Evolutionary conservation across 2,888 invertebrate genomes (phyloP), one percentile per base, ranked within the genome.

Genomic region (Chromoteleia sp.): DNA sequence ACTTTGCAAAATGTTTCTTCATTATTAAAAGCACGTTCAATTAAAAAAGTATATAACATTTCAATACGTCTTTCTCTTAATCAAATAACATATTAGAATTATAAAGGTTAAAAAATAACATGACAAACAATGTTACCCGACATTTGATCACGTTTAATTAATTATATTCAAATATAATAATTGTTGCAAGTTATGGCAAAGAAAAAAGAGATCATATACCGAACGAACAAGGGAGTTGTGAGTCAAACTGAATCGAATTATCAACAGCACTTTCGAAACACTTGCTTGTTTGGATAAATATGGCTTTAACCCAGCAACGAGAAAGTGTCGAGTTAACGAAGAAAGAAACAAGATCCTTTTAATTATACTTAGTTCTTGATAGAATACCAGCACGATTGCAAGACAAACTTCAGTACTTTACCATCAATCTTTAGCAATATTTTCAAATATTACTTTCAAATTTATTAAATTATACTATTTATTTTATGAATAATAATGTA

Each of bases 261-360:
- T 76, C 54, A 50, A 65, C 65, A 59, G 39, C 59, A 68, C 76
- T 76, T 76, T 76, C 76, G 68, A 76, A 76, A 76, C 45, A 29
- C 41, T 59, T 58, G 48, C 54, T 56, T 43, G 63, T 63, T 74
- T 54, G 68, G 58, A 52, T 67, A 67, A 75, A 75, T 75, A 67
- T 63, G 58, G 58, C 59, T 58, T 50, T 50, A 33, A 19, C 19
- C 39, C 36, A n/a, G 30, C 17, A 21, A 30, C 33, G 50, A 71
- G 58, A 70, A 58, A 70, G 56, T 33, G 48, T 25, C 25, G 58
- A 48, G 17, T 17, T 21, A 45, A 68, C 8, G 17, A 30, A 68
- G 41, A 68, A 43, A 50, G 21, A 59, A 50, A 56, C 17, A 8
- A 15, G 33, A 19, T 73, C 48, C 15, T 6, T 67, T 52, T 8